Evolutionary conservation across 2,888 invertebrate species (phyloP), one percentile per base, ranked within the genome.

Genomic region (Frankliniella fusca): DNA sequence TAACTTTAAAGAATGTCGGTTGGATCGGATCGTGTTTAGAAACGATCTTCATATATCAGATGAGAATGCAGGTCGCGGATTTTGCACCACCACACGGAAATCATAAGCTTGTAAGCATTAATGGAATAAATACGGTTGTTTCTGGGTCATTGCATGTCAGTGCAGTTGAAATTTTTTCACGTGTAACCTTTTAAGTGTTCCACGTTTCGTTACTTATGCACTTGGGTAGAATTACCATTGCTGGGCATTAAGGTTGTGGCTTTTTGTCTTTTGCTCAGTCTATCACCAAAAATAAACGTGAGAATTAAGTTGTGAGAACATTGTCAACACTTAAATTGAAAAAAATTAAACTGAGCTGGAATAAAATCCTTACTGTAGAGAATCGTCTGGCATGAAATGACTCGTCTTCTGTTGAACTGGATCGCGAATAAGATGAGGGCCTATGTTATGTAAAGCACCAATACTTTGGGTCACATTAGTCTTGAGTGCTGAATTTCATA

Each of bases 11-110:
- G n/a, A 70, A 70, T 70, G 70, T 70, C 23, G 70, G 70, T 70
- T 70, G 70, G 70, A 70, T 27, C 70, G 70, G 70, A 70, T 70
- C 70, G 70, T 70, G 70, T 70, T 27, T 70, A n/a, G 27, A 27
- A 23, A 70, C 70, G 70, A 70, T 70, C 70, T 70, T 70, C 23
- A 7, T 11, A 70, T 12, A 54, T 18, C 11, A 70, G 27, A 70
- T 70, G 8, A 27, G 70, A 70, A 70, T 20, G 70, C 70, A 70
- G 70, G 70, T 70, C 70, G 70, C 70, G 23, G 5, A 70, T 23
- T 70, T 70, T 70, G 70, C 70, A 70, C 70, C 70, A 70, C 70
- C 70, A 70, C 70, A 70, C 70, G 70, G 23, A 70, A 70, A 70
- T 70, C 70, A 70, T 11, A 70, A 70, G 70, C 70, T 70, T 70